Evolutionary conservation across 2,113 vertebrate species (phyloP), one percentile per base, ranked within the genome.

Genomic region (Tenrec ecaudatus): DNA sequence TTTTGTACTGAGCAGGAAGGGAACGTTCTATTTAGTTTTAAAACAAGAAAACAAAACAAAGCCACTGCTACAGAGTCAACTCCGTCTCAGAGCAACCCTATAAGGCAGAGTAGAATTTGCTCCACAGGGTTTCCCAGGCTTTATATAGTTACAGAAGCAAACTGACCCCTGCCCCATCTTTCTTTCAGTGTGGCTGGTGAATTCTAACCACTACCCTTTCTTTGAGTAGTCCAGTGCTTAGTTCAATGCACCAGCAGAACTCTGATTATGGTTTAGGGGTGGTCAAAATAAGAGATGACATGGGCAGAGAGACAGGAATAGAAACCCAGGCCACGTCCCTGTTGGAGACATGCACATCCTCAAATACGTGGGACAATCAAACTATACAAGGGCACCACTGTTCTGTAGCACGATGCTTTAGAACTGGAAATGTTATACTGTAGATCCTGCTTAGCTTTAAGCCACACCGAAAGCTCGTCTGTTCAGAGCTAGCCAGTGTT

Each of bases 401-500:
- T 36, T 58, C 7, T 20, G 23, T 76, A 84, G 69, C 53, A 84
- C 79, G 86, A 92, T 31, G 20, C 58, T 87, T 86, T 86, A 20
- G 29, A 80, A 79, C 19, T 87, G 27, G 68, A 43, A 58, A 78
- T 79, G 14, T 2, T 53, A 89, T 53, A 53, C 47, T 7, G 68
- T 36, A 20, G 85, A 94, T 81, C 64, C 23, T 85, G 19, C 47
- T 69, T 22, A 89, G 62, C 60, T 82, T 90, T 85, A 60, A 90
- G 62, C 68, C 29, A 64, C 29, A 58, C 1, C 43, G 38, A 88
- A 86, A 90, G 57, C 10, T 40, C 20, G n/a, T n/a, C 7, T 79
- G 60, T 71, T 76, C 90, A 58, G 40, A 91, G 33, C 82, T 60
- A 91, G 78, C 17, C 31, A 80, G 38, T 88, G 89, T 57, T 87